Conservation (phyloP, 1,140 invertebrate species). For the Drosophila miranda region DNA sequence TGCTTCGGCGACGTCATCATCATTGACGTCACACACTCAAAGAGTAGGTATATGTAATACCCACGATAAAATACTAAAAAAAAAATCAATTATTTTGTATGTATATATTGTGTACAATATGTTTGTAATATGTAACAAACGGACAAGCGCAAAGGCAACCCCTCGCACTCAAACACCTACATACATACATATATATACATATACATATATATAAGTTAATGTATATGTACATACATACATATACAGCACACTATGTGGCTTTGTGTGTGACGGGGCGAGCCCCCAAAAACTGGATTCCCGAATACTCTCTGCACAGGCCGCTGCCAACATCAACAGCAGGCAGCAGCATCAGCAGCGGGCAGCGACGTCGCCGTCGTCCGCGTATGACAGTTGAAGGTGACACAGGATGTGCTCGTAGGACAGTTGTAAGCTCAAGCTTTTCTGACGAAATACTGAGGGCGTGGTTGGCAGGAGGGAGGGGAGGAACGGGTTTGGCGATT, state of each 20-base stretch:
- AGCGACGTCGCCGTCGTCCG: neutral
- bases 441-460: conserved; percentile 44
- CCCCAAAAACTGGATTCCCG: conserved; percentile 74
- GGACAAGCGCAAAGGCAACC: conserved; percentile 12
- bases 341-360: neutral
- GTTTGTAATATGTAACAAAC: neutral
- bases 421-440: conserved; percentile 3
- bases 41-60: conserved; percentile 7
- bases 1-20: conserved; percentile 64
- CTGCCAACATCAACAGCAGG: conserved; percentile 6
- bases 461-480: conserved; percentile 14
- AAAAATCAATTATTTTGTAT: conserved; percentile 70
- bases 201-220: conserved; percentile 4
- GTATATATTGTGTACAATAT: conserved; percentile 41
- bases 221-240: neutral
- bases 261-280: conserved; percentile 54
- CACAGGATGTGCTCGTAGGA: conserved; percentile 40
- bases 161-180: conserved; percentile 14
- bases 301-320: conserved; percentile 32
- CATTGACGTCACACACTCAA: conserved; percentile 66
- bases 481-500: neutral
- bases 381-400: conserved; percentile 58
- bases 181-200: neutral
- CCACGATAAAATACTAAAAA: conserved; percentile 39
- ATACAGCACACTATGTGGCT: neutral